Evolutionary conservation across 1,140 invertebrate genomes (phyloP).

Genomic region (Drosophila carrolli): DNA sequence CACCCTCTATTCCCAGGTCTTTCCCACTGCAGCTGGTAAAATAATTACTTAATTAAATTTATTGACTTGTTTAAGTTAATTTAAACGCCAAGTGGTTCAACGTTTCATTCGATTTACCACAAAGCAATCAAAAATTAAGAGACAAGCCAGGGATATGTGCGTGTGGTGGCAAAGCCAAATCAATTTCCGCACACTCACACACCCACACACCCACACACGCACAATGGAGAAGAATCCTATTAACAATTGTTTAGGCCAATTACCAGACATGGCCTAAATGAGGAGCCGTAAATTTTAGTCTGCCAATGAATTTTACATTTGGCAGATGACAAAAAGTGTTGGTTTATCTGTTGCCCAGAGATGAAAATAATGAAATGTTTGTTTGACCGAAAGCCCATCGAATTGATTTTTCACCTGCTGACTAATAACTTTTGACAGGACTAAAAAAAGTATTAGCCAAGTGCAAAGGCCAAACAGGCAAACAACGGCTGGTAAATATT

Average conservation of each 20-base stretch:
- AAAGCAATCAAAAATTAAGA: constrained; percentile 46
- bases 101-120: constrained; percentile 55
- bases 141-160: not conserved
- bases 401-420: constrained; percentile 55
- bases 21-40: constrained; percentile 25
- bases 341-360: constrained; percentile 49
- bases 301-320: constrained; percentile 34
- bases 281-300: constrained; percentile 23
- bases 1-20: not conserved
- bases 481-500: constrained; percentile 44
- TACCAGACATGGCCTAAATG: constrained; percentile 28
- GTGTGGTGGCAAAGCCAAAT: constrained; percentile 23
- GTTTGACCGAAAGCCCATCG: constrained; percentile 49
- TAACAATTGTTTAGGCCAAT: constrained; percentile 53
- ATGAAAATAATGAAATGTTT: constrained; percentile 65
- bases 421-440: constrained; percentile 54
- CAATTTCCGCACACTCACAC: constrained; percentile 39
- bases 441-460: not conserved
- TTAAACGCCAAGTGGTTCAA: constrained; percentile 32
- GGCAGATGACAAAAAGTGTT: constrained; percentile 49
- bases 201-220: constrained; percentile 5
- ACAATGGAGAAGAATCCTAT: constrained; percentile 46
- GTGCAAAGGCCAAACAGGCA: constrained; percentile 19
- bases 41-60: constrained; percentile 68
- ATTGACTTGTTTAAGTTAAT: constrained; percentile 65